Conservation (phyloP, 2,113 vertebrate species). For the Zosterops hypoxanthus region DNA sequence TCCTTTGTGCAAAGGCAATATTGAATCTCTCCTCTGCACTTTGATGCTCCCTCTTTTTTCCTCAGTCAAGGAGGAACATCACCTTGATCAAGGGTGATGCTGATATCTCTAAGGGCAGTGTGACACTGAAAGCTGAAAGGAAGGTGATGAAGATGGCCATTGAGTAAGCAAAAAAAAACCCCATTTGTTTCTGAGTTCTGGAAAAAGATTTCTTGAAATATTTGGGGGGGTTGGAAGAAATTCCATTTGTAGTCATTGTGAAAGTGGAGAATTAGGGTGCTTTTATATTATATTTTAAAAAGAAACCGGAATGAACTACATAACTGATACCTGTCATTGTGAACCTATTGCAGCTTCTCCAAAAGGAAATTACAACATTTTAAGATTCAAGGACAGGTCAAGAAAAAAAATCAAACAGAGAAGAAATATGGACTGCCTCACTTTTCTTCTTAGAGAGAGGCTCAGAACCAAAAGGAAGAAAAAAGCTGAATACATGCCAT, state of each 20-base stretch:
- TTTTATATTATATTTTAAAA: background rate
- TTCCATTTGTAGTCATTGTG: background rate
- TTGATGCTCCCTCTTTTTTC: background rate
- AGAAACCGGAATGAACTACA: background rate
- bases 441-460: background rate
- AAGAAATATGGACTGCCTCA: background rate
- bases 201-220: background rate
- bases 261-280: background rate
- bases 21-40: background rate
- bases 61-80: background rate
- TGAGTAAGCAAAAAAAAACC: background rate
- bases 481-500: background rate
- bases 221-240: rapidly evolving
- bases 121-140: background rate
- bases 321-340: background rate
- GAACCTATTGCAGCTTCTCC: background rate
- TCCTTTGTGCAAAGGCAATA: background rate
- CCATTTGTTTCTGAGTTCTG: background rate
- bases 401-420: background rate
- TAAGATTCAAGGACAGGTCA: background rate
- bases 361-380: background rate
- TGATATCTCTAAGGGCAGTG: background rate
- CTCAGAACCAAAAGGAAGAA: background rate
- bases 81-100: background rate
- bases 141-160: background rate